Evolutionary conservation across 2,888 invertebrate species (phyloP), one percentile per base, ranked within the genome.

Genomic region (Melanostoma mellinum): DNA sequence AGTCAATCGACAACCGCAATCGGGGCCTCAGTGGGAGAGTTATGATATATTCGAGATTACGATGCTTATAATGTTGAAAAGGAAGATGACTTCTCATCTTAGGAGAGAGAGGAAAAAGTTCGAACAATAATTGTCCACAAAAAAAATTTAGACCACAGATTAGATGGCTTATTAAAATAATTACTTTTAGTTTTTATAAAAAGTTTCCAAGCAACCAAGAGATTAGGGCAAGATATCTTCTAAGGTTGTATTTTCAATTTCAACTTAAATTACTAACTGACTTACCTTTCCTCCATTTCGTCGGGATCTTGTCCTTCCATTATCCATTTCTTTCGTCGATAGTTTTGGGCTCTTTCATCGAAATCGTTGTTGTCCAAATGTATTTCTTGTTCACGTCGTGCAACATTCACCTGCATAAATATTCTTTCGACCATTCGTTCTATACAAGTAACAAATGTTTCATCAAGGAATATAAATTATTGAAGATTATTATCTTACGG

Each of bases 331-430:
- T 98, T 99, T 87, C 96, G 92, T 87, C 97, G 94, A 92, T 99
- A 97, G 87, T 96, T 97, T 88, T 94, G 93, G 88, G 94, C 95
- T 86, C 95, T 94, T 90, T 98, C 97, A 89, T 97, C 97, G 89
- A 98, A 98, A 91, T 98, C 96, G 74, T 94, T 95, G 89, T 98
- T 97, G 88, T 98, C 98, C 65, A 99, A 90, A 89, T 95, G 94
- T 53, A 99, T 96, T 90, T 98, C 97, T 3, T 98, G 97, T 90
- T 99, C 98, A 77, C 98, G 94, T 85, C 97, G 95, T 0, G 98
- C 95, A 36, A 99, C 97, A 85, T 97, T 96, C 48, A 99, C 97
- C 90, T 99, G 97, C 48, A 97, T 96, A 87, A 98, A 95, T 87
- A 99, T 97, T 81, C 96, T 95, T 53, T 96, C 94, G 0, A 98